Evolutionary conservation across 1,140 invertebrate species (phyloP).

Genomic region (Hyposmocoma kahamanoa): DNA sequence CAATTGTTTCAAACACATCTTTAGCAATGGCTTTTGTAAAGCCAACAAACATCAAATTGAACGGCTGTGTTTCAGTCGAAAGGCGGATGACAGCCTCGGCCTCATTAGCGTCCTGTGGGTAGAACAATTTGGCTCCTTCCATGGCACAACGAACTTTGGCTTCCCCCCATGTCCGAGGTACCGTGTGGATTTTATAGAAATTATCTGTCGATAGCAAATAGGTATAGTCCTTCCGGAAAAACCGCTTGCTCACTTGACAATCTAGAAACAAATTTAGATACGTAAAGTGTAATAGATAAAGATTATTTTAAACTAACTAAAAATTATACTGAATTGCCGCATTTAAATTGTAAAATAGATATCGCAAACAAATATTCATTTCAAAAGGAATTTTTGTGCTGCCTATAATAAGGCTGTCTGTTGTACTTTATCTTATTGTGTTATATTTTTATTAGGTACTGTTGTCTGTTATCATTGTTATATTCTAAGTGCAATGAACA

Average conservation of each 20-base stretch:
- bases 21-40: slow-evolving; percentile 38
- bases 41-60: slow-evolving; percentile 34
- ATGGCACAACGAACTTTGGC: slow-evolving; percentile 33
- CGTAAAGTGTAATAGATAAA: too few species aligned
- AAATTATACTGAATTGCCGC: too few species aligned
- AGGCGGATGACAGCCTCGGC: slow-evolving; percentile 26
- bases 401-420: too few species aligned
- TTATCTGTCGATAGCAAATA: slow-evolving; percentile 26
- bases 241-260: slow-evolving; percentile 28
- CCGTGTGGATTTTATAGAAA: slow-evolving; percentile 54
- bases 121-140: slow-evolving; percentile 49
- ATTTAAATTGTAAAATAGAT: too few species aligned
- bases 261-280: too few species aligned
- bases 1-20: slow-evolving; percentile 47
- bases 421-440: too few species aligned
- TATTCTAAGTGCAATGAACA: too few species aligned
- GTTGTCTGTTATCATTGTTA: too few species aligned
- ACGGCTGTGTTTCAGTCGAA: slow-evolving; percentile 39
- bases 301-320: too few species aligned
- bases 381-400: too few species aligned
- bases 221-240: slow-evolving; percentile 43
- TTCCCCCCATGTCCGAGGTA: slow-evolving; percentile 34
- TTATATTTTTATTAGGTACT: too few species aligned
- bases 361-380: too few species aligned
- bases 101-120: slow-evolving; percentile 39